Percentiles rank a stretch among this genome's conserved stretches.
These are phyloP conservation scores for Malurus cyaneus DNA, from an alignment of 2,113 vertebrate genomes.

Conservation along the genomic window DNA sequence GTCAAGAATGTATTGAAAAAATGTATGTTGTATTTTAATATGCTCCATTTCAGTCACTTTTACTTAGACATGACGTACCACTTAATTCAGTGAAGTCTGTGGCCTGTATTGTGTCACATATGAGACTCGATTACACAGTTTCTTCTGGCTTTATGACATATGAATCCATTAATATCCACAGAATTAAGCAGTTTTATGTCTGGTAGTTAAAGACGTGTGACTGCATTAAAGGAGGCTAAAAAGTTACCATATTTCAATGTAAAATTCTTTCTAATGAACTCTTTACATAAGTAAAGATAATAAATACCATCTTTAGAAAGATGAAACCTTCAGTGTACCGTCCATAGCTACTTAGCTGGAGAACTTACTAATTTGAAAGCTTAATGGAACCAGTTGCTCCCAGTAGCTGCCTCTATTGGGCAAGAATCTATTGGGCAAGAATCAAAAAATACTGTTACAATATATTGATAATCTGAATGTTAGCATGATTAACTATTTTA, in stretches of 20 bases:
- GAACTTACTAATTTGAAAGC: neutral
- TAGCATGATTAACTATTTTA: neutral
- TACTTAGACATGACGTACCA: neutral
- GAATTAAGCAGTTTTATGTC: conserved; percentile 30
- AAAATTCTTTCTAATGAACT: conserved; percentile 28
- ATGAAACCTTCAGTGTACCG: neutral
- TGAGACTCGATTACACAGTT: neutral
- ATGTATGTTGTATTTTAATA: neutral
- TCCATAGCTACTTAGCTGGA: neutral
- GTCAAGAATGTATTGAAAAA: neutral
- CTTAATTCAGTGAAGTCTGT: neutral
- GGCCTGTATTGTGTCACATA: neutral
- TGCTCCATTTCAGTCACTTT: neutral
- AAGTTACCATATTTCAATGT: conserved; percentile 16
- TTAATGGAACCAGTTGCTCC: neutral
- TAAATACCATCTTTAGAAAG: conserved; percentile 16
- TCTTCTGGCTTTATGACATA: conserved; percentile 2
- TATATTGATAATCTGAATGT: neutral
- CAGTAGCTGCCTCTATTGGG: neutral
- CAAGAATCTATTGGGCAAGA: neutral
- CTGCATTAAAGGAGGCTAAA: conserved; percentile 16
- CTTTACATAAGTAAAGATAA: conserved; percentile 5
- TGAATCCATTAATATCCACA: conserved; percentile 1
- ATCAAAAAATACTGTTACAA: neutral
- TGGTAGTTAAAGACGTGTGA: neutral